Evolutionary conservation across 1,140 invertebrate genomes (phyloP).

Genomic region (Ceratitis capitata): DNA sequence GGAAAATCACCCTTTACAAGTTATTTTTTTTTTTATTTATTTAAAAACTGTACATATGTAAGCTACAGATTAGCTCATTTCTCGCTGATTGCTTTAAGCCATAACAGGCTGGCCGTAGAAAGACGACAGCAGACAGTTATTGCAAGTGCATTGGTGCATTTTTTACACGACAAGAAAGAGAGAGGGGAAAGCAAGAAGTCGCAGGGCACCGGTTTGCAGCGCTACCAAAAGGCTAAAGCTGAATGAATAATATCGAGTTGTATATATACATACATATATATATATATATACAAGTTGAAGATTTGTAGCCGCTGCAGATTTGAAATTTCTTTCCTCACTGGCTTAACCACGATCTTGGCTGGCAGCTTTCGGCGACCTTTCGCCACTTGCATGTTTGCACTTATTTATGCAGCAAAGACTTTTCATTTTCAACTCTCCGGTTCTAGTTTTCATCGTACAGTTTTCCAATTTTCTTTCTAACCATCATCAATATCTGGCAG

Average conservation of each 20-base stretch:
- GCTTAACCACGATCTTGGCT: not conserved
- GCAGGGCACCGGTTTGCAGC: no score
- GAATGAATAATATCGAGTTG: not conserved
- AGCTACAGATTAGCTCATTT: not conserved
- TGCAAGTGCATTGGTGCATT: no score
- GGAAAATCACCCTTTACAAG: no score
- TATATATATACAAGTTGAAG: not conserved
- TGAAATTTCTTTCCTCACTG: conserved; percentile 3
- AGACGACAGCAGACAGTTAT: not conserved
- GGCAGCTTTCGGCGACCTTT: not conserved
- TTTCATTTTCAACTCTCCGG: not conserved
- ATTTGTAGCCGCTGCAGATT: not conserved
- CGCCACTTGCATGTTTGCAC: not conserved
- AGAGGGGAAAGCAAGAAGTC: not conserved
- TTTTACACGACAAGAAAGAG: no score
- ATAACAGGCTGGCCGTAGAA: no score
- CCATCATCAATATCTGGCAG: not conserved
- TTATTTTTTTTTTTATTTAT: no score
- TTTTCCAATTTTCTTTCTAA: conserved; percentile 17
- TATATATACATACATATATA: not conserved
- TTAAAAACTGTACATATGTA: not conserved
- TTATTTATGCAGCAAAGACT: not conserved
- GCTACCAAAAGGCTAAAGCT: not conserved
- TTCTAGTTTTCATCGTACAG: conserved; percentile 11
- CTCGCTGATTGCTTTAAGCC: not conserved